Conservation (phyloP, 1,140 invertebrate species). For the Leptinotarsa texana region DNA sequence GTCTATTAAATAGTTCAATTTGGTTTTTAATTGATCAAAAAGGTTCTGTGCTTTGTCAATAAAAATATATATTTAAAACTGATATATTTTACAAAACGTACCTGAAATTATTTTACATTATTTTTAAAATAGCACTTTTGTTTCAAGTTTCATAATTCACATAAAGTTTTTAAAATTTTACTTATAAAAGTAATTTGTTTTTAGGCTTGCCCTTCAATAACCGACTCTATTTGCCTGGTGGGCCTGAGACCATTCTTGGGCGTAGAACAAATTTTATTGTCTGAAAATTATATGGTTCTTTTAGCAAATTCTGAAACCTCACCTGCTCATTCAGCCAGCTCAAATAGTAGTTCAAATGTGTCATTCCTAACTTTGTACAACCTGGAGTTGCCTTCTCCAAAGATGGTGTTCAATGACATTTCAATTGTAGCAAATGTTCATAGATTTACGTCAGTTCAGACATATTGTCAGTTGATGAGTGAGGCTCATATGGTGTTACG, state of each 20-base stretch:
- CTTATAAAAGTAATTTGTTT: background rate
- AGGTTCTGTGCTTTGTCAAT: no score
- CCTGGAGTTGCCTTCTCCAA: constrained; percentile 63
- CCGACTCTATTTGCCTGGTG: constrained; percentile 72
- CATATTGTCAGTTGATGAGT: constrained; percentile 68
- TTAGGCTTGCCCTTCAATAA: constrained; percentile 62
- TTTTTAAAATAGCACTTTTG: no score
- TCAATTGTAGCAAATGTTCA: constrained; percentile 68
- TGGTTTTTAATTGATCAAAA: no score
- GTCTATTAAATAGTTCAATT: no score
- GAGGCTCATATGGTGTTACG: constrained; percentile 70
- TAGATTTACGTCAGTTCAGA: constrained; percentile 62
- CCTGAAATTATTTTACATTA: no score
- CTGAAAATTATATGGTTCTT: constrained; percentile 66
- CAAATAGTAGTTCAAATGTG: constrained; percentile 52
- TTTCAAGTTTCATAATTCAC: no score
- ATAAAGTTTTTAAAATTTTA: no score
- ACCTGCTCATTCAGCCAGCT: constrained; percentile 54
- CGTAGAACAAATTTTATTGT: constrained; percentile 67
- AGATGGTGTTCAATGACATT: constrained; percentile 68
- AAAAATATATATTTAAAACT: no score
- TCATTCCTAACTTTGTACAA: constrained; percentile 69
- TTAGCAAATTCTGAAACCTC: constrained; percentile 65
- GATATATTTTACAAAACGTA: no score
- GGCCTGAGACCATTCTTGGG: constrained; percentile 75